phyloP scores from a whole-genome alignment of 2,113 vertebrate genomes.

The Microtus pennsylvanicus region DNA sequence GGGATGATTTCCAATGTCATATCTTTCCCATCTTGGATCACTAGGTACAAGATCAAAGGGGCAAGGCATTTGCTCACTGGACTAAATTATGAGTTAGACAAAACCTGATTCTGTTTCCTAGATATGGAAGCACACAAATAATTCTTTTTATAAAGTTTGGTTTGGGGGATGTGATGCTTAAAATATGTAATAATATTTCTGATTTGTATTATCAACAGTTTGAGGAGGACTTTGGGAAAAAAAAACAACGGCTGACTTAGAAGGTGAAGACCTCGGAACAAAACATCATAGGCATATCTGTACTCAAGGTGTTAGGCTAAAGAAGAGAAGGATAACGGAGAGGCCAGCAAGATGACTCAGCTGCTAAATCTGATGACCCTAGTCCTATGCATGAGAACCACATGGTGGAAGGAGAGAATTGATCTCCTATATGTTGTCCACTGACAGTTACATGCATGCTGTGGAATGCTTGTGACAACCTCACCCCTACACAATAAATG shows the following conservation, averaged over 20 bases:
- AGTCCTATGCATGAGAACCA: neutral
- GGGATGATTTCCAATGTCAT: conserved; percentile 84
- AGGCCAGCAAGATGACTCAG: too few relatives aligned
- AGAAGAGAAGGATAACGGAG: neutral
- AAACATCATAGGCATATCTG: neutral
- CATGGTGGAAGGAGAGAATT: neutral
- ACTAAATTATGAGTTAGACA: conserved; percentile 76
- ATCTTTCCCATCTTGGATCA: conserved; percentile 70
- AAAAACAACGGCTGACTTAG: neutral
- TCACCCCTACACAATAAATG: too few relatives aligned
- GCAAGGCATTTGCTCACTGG: conserved; percentile 53
- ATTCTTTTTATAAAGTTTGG: conserved; percentile 30
- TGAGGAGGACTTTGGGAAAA: neutral
- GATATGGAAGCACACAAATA: conserved; percentile 26
- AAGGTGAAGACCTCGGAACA: neutral
- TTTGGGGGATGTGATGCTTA: conserved; percentile 13
- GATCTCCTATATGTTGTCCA: neutral
- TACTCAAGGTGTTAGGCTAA: neutral
- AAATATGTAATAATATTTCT: neutral
- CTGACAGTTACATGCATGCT: neutral
- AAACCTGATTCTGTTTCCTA: conserved; percentile 58
- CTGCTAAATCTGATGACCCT: neutral
- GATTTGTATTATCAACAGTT: neutral
- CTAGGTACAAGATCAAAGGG: conserved; percentile 66
- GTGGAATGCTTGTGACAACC: neutral